Conservation (phyloP, 2,888 invertebrate species). For the Rutpela maculata region DNA sequence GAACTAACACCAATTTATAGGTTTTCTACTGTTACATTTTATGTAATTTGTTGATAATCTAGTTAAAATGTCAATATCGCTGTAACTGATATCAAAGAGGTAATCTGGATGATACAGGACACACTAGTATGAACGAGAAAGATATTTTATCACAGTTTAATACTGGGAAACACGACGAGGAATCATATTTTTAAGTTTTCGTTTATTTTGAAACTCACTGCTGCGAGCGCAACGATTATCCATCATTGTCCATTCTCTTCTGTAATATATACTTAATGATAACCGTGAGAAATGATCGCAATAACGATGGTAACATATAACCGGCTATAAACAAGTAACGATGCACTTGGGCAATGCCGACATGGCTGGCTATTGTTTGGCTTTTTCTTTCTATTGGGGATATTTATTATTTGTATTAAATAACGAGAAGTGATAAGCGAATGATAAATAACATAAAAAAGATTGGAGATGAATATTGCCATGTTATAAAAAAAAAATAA, state of each 20-base stretch:
- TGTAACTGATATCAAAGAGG: conserved; percentile 22
- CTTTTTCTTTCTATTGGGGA: no score
- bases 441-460: no score
- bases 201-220: background rate
- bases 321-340: no score
- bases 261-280: no score
- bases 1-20: conserved; percentile 4
- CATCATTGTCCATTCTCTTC: conserved; percentile 1
- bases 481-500: no score
- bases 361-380: no score
- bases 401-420: no score
- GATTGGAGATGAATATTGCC: no score
- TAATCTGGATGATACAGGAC: background rate
- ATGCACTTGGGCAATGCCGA: no score
- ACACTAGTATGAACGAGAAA: background rate
- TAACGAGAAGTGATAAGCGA: no score
- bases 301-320: no score
- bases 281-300: no score
- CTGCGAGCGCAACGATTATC: background rate
- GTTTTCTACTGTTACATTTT: conserved; percentile 21
- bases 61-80: conserved; percentile 30
- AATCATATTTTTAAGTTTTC: background rate
- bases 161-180: background rate
- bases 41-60: conserved; percentile 34
- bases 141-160: background rate